Conservation (phyloP, 2,888 invertebrate species). For the Lepidocyrtinus sp. region DNA sequence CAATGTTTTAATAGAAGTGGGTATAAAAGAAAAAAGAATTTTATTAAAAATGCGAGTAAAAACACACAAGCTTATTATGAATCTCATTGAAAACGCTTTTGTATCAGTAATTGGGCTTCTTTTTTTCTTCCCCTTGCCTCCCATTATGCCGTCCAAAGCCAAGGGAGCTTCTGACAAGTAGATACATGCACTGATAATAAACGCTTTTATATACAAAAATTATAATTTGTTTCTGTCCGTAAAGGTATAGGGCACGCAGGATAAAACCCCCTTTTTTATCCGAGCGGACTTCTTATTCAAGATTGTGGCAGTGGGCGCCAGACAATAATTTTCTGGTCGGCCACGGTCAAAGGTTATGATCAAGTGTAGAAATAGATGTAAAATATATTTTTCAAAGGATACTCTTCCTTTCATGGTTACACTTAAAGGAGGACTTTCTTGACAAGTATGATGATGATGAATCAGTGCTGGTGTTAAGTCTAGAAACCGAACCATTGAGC, state of each 20-base stretch:
- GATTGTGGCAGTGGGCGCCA: constrained; percentile 66
- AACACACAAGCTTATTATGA: constrained; percentile 6
- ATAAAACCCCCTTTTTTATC: constrained; percentile 53
- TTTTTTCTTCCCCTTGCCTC: constrained; percentile 32
- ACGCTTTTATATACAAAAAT: constrained; percentile 1
- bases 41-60: constrained; percentile 16
- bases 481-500: neutral
- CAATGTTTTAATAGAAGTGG: neutral
- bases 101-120: constrained; percentile 27
- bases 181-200: neutral
- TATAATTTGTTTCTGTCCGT: constrained; percentile 17
- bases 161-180: neutral
- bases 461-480: neutral
- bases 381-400: constrained; percentile 39
- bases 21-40: neutral
- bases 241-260: too few relatives aligned
- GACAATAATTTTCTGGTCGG: constrained; percentile 70
- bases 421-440: constrained; percentile 29
- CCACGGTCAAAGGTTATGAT: constrained; percentile 69
- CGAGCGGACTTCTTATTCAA: constrained; percentile 21
- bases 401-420: constrained; percentile 16
- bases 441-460: constrained; percentile 24
- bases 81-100: constrained; percentile 9
- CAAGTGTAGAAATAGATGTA: constrained; percentile 60
- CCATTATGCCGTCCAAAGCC: constrained; percentile 33